These are phyloP conservation scores for Caenorhabditis brenneri DNA, from an alignment of 1,140 invertebrate species.

Conservation along the genomic window DNA sequence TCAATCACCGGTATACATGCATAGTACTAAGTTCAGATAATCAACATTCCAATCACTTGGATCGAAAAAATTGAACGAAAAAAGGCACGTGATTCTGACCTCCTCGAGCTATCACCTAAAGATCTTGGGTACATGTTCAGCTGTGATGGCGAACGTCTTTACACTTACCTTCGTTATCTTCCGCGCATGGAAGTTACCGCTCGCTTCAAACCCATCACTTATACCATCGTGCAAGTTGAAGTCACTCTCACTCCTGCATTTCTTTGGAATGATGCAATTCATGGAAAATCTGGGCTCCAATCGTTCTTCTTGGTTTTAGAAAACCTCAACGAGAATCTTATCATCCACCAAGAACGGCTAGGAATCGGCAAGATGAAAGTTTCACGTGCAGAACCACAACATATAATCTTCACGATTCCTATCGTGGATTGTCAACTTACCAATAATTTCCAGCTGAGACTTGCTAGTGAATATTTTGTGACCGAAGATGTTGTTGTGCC, in stretches of 20 bases:
- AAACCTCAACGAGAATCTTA: conserved; percentile 88
- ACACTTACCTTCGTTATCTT: conserved; percentile 84
- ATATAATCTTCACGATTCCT: conserved; percentile 93
- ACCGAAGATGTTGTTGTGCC: conserved; percentile 79
- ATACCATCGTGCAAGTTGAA: conserved; percentile 83
- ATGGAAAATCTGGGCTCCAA: conserved; percentile 80
- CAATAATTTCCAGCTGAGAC: conserved; percentile 86
- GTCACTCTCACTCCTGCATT: conserved; percentile 84
- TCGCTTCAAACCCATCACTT: conserved; percentile 89
- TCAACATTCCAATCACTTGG: conserved; percentile 78
- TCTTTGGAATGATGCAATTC: conserved; percentile 86
- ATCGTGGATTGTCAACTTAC: conserved; percentile 84
- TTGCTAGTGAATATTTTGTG: conserved; percentile 88
- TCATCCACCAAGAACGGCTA: conserved; percentile 95
- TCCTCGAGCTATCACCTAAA: conserved; percentile 84
- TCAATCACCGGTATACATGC: too few species aligned
- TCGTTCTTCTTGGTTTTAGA: conserved; percentile 98
- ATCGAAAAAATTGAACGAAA: conserved; percentile 83
- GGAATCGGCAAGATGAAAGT: conserved; percentile 84
- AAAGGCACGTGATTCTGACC: conserved; percentile 75
- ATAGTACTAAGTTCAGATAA: conserved; percentile 56
- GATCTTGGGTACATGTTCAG: conserved; percentile 78
- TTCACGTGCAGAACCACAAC: conserved; percentile 78
- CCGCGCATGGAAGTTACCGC: conserved; percentile 84
- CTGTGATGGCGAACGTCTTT: conserved; percentile 73